These are phyloP conservation scores for Geotrupes spiniger DNA, from an alignment of 2,888 invertebrate genomes.

Conservation along the genomic window DNA sequence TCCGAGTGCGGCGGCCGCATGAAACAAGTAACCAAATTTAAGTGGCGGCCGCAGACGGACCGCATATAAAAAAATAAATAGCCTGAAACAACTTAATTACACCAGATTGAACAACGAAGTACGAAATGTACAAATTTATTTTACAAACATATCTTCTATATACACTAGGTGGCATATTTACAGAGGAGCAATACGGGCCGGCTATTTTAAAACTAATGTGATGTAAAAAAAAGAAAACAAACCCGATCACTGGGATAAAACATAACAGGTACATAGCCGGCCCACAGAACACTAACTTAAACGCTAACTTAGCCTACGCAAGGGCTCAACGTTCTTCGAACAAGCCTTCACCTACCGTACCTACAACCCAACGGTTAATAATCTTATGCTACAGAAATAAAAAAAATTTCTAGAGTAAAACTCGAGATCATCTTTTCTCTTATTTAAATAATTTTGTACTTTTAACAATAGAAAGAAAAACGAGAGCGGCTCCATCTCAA, in stretches of 20 bases:
- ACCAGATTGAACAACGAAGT: constrained; percentile 29
- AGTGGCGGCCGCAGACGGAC: constrained; percentile 5
- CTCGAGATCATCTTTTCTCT: constrained; percentile 47
- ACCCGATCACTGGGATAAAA: constrained; percentile 16
- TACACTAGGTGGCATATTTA: constrained; percentile 27
- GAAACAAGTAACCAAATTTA: constrained; percentile 7
- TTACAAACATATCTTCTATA: constrained; percentile 44
- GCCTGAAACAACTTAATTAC: constrained; percentile 23
- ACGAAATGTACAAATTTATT: constrained; percentile 46
- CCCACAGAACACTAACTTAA: constrained; percentile 18
- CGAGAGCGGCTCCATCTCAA: constrained; percentile 16
- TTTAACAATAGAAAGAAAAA: constrained; percentile 32
- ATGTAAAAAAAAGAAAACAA: constrained; percentile 26
- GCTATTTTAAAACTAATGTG: constrained; percentile 28
- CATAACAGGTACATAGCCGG: constrained; percentile 22
- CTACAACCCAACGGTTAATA: constrained; percentile 26
- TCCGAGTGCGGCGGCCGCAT: neutral
- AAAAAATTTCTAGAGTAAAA: constrained; percentile 41
- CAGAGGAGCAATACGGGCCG: constrained; percentile 21
- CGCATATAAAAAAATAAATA: constrained; percentile 21
- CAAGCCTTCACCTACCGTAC: constrained; percentile 25
- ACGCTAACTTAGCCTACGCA: constrained; percentile 20
- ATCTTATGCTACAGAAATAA: constrained; percentile 36
- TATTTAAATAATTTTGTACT: constrained; percentile 48
- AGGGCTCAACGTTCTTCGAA: constrained; percentile 22